Conservation (phyloP, 1,140 invertebrate species). For the Protaetia brevitarsis region DNA sequence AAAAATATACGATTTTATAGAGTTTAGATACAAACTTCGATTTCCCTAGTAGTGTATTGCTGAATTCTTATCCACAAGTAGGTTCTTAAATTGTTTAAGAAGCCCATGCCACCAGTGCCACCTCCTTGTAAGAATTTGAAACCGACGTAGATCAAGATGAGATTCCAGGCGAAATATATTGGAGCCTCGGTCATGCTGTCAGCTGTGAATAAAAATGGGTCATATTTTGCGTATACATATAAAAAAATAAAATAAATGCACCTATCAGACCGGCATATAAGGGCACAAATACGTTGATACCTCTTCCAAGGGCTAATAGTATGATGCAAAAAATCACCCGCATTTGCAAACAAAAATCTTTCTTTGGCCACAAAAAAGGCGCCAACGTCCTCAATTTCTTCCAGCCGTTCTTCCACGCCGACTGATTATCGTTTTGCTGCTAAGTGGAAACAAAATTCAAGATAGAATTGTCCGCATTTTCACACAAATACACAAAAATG, state of each 20-base stretch:
- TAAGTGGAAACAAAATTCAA: slow-evolving; percentile 31
- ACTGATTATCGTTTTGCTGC: slow-evolving; percentile 57
- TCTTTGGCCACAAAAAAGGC: slow-evolving; percentile 95
- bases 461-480: too few relatives aligned
- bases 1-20: background rate
- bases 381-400: slow-evolving; percentile 71
- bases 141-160: slow-evolving; percentile 78
- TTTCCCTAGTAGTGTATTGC: slow-evolving; percentile 90
- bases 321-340: slow-evolving; percentile 81
- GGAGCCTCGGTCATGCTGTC: slow-evolving; percentile 63
- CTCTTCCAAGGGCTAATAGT: slow-evolving; percentile 73
- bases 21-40: slow-evolving; percentile 61
- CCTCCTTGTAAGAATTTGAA: slow-evolving; percentile 94
- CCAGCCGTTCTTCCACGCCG: slow-evolving; percentile 77
- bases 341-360: slow-evolving; percentile 71
- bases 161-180: slow-evolving; percentile 79
- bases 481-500: too few relatives aligned
- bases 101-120: slow-evolving; percentile 84
- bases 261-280: slow-evolving; percentile 90
- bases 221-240: background rate
- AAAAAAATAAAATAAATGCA: slow-evolving; percentile 39
- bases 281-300: slow-evolving; percentile 91
- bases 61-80: slow-evolving; percentile 94
- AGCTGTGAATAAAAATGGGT: slow-evolving; percentile 57
- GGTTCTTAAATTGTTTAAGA: slow-evolving; percentile 86